Evolutionary conservation across 2,888 invertebrate genomes (phyloP).

Genomic region (Drosophila neutralis): DNA sequence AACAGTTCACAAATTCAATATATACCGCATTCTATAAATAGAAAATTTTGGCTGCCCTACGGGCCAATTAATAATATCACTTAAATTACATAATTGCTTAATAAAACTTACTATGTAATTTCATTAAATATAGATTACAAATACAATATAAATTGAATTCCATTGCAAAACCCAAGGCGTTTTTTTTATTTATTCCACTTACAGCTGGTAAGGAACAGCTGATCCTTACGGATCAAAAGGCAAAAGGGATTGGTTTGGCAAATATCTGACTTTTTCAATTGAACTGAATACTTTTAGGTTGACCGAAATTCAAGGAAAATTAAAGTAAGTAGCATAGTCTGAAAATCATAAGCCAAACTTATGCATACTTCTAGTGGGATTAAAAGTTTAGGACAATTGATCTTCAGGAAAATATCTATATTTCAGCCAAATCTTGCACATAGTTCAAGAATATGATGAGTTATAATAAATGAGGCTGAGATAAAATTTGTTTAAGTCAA

Average conservation of each 20-base stretch:
- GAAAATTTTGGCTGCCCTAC: slow-evolving; percentile 19
- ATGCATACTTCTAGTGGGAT: too few species aligned
- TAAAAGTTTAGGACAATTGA: too few species aligned
- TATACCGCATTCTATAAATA: slow-evolving; percentile 40
- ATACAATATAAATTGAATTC: slow-evolving; percentile 69
- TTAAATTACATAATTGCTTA: slow-evolving; percentile 59
- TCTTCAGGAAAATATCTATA: not conserved
- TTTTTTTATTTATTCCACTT: slow-evolving; percentile 8
- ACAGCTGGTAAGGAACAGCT: not conserved
- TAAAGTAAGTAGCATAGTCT: not conserved
- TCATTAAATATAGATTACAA: slow-evolving; percentile 56
- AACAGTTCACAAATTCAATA: slow-evolving; percentile 51
- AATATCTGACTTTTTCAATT: not conserved
- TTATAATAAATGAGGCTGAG: not conserved
- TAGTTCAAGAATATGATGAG: not conserved
- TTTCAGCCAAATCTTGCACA: not conserved
- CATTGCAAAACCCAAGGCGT: slow-evolving; percentile 60
- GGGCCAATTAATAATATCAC: slow-evolving; percentile 48
- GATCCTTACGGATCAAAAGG: too few species aligned
- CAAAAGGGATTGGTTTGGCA: not conserved
- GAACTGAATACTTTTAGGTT: not conserved
- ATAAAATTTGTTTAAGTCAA: not conserved
- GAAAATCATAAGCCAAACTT: not conserved
- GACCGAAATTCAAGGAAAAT: not conserved
- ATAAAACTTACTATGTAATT: slow-evolving; percentile 61